phyloP scores from a whole-genome alignment of 1,140 invertebrate genomes.

The Drosophila melanica region DNA sequence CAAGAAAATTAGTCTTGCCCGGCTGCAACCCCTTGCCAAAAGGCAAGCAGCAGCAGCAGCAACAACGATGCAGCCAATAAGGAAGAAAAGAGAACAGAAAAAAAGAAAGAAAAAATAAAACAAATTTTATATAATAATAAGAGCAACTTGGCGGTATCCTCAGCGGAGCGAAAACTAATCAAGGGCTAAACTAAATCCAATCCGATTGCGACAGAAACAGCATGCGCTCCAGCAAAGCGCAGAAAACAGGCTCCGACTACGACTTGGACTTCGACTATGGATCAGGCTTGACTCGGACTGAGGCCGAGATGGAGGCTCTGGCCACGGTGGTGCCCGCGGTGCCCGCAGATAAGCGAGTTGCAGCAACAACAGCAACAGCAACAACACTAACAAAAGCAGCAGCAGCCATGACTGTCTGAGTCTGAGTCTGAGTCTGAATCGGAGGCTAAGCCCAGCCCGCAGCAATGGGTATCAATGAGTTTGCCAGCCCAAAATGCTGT shows the following conservation, averaged over 20 bases:
- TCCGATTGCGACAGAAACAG: conserved; percentile 74
- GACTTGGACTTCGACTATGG: conserved; percentile 7
- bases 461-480: conserved; percentile 75
- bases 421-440: conserved; percentile 29
- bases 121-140: conserved; percentile 78
- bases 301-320: background rate
- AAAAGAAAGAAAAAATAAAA: conserved; percentile 34
- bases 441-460: conserved; percentile 31
- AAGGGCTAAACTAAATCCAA: conserved; percentile 82
- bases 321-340: conserved; percentile 48
- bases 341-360: conserved; percentile 54
- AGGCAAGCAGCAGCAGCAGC: conserved; percentile 33
- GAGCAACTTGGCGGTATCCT: conserved; percentile 70
- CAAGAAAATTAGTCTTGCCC: conserved; percentile 83
- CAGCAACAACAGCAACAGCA: conserved; percentile 27
- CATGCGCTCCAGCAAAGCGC: conserved; percentile 54
- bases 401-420: conserved; percentile 66
- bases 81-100: conserved; percentile 20
- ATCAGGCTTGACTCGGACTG: conserved; percentile 32
- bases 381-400: conserved; percentile 39
- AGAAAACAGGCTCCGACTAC: conserved; percentile 24
- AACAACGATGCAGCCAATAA: conserved; percentile 51
- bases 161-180: conserved; percentile 76
- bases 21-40: conserved; percentile 56
- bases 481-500: conserved; percentile 52